phyloP scores from a whole-genome alignment of 2,888 invertebrate species.

The Ormyrus pomaceus region DNA sequence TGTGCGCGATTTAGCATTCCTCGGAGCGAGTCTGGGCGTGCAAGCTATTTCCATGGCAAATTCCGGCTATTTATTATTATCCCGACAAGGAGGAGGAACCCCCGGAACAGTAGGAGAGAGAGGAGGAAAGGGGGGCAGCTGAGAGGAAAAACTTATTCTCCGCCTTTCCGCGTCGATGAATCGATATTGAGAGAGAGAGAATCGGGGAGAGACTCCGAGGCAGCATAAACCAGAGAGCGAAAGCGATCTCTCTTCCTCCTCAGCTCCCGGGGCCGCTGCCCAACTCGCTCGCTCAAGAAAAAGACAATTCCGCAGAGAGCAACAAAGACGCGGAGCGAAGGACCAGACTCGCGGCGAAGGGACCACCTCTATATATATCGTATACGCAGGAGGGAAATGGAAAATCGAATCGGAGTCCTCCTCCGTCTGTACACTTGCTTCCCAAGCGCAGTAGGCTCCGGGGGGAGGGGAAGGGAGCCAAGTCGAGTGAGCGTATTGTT shows the following conservation, averaged over 20 bases:
- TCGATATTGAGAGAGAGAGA: conserved; percentile 32
- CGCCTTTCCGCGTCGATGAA: conserved; percentile 34
- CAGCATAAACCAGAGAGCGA: conserved; percentile 48
- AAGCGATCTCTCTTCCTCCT: not conserved
- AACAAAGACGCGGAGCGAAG: not conserved
- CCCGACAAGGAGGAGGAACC: not conserved
- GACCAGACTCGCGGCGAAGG: not conserved
- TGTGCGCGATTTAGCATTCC: not conserved
- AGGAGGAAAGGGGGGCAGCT: too few relatives aligned
- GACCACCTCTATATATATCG: not conserved
- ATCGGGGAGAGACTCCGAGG: conserved; percentile 8
- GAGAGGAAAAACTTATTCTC: conserved; percentile 15
- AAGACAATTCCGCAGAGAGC: conserved; percentile 22
- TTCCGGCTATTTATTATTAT: conserved; percentile 40
- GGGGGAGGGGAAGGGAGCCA: not conserved
- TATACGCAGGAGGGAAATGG: conserved; percentile 35
- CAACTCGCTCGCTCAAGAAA: not conserved
- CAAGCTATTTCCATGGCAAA: conserved; percentile 26
- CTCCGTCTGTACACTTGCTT: too few relatives aligned
- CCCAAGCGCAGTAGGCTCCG: not conserved
- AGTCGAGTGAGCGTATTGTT: conserved; percentile 58
- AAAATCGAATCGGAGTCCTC: conserved; percentile 34
- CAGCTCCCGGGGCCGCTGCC: not conserved
- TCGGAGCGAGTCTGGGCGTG: not conserved
- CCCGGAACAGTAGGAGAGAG: too few relatives aligned